phyloP scores from a whole-genome alignment of 2,113 vertebrate species.

The Protobothrops flavoviridis region DNA sequence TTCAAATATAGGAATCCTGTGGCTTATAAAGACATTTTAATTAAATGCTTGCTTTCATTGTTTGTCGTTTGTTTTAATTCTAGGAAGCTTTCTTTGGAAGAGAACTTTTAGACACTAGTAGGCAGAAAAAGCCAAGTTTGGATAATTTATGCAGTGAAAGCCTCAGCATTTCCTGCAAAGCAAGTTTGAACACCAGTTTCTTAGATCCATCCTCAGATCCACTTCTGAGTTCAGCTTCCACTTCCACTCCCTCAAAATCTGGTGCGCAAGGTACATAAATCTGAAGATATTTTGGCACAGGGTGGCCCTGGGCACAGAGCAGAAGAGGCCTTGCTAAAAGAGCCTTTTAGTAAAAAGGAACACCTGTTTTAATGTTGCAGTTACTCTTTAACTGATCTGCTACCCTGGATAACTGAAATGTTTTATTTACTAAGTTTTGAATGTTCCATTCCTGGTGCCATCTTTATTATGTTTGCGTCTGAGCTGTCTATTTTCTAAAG shows the following conservation, averaged over 20 bases:
- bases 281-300: background rate
- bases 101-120: conserved; percentile 86
- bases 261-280: conserved; percentile 77
- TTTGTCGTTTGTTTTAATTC: conserved; percentile 22
- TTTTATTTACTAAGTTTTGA: too few species aligned
- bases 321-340: background rate
- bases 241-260: conserved; percentile 74
- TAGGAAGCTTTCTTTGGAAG: conserved; percentile 98
- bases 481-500: conserved; percentile 66
- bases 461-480: conserved; percentile 10
- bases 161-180: conserved; percentile 72
- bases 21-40: background rate
- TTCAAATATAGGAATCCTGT: background rate
- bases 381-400: background rate
- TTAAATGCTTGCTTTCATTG: background rate
- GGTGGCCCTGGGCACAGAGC: background rate
- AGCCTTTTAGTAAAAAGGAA: background rate
- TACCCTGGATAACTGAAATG: background rate
- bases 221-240: conserved; percentile 75
- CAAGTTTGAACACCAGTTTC: conserved; percentile 64
- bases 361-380: background rate
- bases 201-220: conserved; percentile 79
- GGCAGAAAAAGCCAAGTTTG: conserved; percentile 72
- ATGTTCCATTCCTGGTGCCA: background rate
- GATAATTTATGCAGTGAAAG: conserved; percentile 83